phyloP scores from a whole-genome alignment of 92 coral and sea anemone species.

The Zoanthus sociatus region DNA sequence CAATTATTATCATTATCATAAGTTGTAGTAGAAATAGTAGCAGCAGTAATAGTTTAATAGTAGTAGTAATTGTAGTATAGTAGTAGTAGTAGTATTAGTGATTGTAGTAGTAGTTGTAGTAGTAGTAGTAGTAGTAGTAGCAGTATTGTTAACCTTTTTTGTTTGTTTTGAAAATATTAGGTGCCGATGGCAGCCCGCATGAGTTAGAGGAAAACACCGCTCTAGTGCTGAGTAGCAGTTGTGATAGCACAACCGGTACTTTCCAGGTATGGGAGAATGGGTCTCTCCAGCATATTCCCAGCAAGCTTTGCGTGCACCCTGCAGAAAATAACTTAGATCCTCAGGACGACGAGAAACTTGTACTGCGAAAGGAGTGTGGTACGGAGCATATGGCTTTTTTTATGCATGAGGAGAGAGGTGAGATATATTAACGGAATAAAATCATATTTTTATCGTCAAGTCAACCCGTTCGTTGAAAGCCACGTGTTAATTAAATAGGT shows the following conservation, averaged over 20 bases:
- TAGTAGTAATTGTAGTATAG: too few species aligned
- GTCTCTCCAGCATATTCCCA: slow-evolving; percentile 41
- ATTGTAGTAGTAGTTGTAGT: too few species aligned
- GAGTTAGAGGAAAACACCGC: slow-evolving; percentile 27
- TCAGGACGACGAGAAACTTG: slow-evolving; percentile 39
- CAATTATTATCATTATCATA: too few species aligned
- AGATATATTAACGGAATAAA: neutral
- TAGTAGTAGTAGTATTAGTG: too few species aligned
- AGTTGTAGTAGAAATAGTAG: too few species aligned
- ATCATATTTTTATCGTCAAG: neutral
- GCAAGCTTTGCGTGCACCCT: slow-evolving; percentile 49
- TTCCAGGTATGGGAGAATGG: slow-evolving; percentile 29
- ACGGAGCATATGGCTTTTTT: slow-evolving; percentile 1
- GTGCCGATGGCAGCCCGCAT: slow-evolving; percentile 46
- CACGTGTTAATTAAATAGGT: too few species aligned
- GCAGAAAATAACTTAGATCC: slow-evolving; percentile 34
- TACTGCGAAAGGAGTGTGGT: slow-evolving; percentile 34
- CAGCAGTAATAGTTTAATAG: too few species aligned
- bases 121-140: neutral
- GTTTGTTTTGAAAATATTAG: neutral
- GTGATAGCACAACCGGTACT: slow-evolving; percentile 39
- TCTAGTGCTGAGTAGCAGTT: slow-evolving; percentile 33
- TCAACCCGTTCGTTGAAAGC: too few species aligned
- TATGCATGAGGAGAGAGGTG: slow-evolving; percentile 25
- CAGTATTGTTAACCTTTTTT: neutral